Evolutionary conservation across 2,113 vertebrate genomes (phyloP).

Genomic region (Tragulus kanchil): DNA sequence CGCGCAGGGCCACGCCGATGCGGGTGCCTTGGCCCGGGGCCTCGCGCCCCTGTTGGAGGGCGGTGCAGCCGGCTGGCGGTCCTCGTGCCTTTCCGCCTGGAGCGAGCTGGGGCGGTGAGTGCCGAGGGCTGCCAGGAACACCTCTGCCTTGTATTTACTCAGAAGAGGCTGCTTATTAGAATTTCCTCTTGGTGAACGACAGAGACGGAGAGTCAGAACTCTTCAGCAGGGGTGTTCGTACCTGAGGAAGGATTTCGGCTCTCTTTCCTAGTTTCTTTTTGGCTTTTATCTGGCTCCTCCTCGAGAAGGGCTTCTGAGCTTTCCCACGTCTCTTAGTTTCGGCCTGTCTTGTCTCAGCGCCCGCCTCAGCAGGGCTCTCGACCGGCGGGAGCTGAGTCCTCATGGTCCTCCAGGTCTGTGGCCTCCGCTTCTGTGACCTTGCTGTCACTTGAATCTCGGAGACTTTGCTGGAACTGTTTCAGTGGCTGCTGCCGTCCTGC

Average conservation of each 20-base stretch:
- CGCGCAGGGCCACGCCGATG: not conserved
- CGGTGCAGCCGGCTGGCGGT: not conserved
- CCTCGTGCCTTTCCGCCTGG: not conserved
- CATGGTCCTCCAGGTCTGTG: not conserved
- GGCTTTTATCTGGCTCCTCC: not conserved
- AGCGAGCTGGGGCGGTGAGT: not conserved
- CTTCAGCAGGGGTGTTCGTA: not conserved
- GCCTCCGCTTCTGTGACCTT: not conserved
- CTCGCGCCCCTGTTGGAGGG: not conserved
- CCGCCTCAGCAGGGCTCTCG: not conserved
- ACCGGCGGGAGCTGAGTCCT: not conserved
- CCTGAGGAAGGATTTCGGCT: not conserved
- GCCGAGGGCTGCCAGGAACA: not conserved
- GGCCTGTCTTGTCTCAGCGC: slow-evolving; percentile 24
- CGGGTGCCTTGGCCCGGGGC: not conserved
- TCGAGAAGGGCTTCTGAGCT: not conserved
- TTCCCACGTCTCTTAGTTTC: not conserved
- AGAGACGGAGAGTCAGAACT: not conserved
- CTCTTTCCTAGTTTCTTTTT: slow-evolving; percentile 33
- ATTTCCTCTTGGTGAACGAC: slow-evolving; percentile 1
- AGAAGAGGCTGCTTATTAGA: not conserved
- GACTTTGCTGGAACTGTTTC: slow-evolving; percentile 56
- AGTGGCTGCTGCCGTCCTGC: slow-evolving; percentile 40
- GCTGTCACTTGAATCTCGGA: slow-evolving; percentile 46
- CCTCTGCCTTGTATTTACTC: not conserved